Percentiles rank a stretch among this genome's conserved stretches.
Conservation (phyloP, 30 jellyfish, hydroid and myxozoan genomes). For the Aurelia aurita region DNA sequence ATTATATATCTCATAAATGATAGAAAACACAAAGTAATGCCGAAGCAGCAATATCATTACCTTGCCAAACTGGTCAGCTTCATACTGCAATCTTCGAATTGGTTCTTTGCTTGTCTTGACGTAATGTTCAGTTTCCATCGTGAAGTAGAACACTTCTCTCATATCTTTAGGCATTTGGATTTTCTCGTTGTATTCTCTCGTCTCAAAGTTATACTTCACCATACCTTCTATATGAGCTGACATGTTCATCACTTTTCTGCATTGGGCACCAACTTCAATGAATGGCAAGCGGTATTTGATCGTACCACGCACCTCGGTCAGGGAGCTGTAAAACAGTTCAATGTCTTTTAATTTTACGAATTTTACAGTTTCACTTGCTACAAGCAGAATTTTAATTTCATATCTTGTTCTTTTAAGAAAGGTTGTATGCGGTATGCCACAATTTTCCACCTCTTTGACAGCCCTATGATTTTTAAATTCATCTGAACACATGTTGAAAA, state of each 20-base stretch:
- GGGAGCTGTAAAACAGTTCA: conserved; percentile 17
- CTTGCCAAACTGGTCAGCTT: conserved; percentile 58
- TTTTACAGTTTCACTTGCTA: no score
- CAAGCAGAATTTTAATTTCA: no score
- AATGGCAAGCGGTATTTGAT: conserved; percentile 61
- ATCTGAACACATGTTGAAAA: no score
- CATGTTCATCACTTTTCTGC: conserved; percentile 45
- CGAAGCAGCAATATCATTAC: not conserved
- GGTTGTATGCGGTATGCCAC: no score
- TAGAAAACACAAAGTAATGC: no score
- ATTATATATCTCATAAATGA: no score
- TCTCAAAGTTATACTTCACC: conserved; percentile 18
- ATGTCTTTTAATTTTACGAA: no score
- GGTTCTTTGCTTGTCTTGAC: conserved; percentile 63
- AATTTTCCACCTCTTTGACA: no score
- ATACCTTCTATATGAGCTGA: conserved; percentile 40
- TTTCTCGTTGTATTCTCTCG: conserved; percentile 35
- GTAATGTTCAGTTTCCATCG: conserved; percentile 37
- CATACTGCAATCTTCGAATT: conserved; percentile 1
- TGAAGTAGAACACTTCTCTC: conserved; percentile 29
- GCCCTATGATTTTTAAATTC: no score
- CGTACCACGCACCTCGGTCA: conserved; percentile 46
- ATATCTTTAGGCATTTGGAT: conserved; percentile 37
- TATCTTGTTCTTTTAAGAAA: no score
- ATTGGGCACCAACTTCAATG: conserved; percentile 59